phyloP scores from a whole-genome alignment of 92 coral and sea anemone genomes.

The Phymanthus crucifer region DNA sequence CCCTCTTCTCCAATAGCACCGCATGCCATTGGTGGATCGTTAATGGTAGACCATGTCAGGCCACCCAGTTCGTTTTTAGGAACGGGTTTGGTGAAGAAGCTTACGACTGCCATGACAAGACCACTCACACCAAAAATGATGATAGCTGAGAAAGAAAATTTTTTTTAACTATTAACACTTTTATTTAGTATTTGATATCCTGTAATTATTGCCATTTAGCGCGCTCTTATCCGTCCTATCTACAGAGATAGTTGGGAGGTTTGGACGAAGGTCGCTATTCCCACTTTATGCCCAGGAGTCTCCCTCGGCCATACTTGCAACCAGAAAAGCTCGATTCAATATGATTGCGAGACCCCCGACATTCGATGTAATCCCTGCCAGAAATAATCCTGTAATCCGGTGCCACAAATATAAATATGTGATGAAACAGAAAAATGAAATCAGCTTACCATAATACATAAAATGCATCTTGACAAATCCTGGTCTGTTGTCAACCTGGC shows the following conservation, averaged over 20 bases:
- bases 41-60: slow-evolving; percentile 89
- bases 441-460: slow-evolving; percentile 87
- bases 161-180: too few relatives aligned
- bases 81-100: slow-evolving; percentile 77
- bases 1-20: slow-evolving; percentile 68
- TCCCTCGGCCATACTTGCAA: too few relatives aligned
- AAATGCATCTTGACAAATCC: slow-evolving; percentile 92
- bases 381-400: too few relatives aligned
- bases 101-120: slow-evolving; percentile 77
- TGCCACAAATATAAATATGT: not conserved
- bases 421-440: not conserved
- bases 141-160: slow-evolving; percentile 27
- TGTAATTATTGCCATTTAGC: too few relatives aligned
- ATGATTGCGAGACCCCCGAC: too few relatives aligned
- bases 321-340: too few relatives aligned
- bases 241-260: too few relatives aligned
- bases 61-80: slow-evolving; percentile 95
- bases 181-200: too few relatives aligned
- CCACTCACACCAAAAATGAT: slow-evolving; percentile 75
- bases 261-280: too few relatives aligned
- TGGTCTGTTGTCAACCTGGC: slow-evolving; percentile 77
- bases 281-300: too few relatives aligned
- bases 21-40: slow-evolving; percentile 74
- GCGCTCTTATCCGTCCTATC: too few relatives aligned
- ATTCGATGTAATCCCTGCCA: too few relatives aligned